Percentiles rank a stretch among this genome's conserved stretches.
Conservation (phyloP, 1,140 invertebrate species). For the Musca domestica region DNA sequence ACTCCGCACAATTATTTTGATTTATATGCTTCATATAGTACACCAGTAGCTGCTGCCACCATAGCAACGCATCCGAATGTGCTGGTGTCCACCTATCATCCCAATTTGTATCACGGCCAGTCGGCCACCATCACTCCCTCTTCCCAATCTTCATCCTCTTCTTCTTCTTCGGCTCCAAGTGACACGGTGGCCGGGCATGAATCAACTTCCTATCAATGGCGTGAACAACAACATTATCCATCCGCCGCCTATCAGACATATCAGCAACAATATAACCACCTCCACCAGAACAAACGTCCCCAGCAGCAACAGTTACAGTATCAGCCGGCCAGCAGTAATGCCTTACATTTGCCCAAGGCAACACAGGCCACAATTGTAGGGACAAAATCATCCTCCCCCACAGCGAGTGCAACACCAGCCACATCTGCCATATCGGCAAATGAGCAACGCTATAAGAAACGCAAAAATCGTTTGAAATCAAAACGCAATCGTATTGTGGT, state of each 20-base stretch:
- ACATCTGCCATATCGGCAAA: neutral
- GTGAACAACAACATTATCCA: slow-evolving; percentile 9
- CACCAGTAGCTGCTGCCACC: neutral
- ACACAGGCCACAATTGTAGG: neutral
- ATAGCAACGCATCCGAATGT: neutral
- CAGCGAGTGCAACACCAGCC: neutral
- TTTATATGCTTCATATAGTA: slow-evolving; percentile 7
- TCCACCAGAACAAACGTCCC: neutral
- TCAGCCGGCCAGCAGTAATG: neutral
- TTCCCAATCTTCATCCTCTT: neutral
- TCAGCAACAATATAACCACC: neutral
- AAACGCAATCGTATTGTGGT: slow-evolving; percentile 18
- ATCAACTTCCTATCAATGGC: slow-evolving; percentile 15
- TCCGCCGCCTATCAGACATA: neutral
- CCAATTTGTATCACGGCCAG: neutral
- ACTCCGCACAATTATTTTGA: slow-evolving; percentile 7
- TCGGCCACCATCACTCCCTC: too few species aligned
- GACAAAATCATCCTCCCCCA: neutral
- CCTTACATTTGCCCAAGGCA: slow-evolving; percentile 1
- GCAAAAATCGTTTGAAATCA: slow-evolving; percentile 13
- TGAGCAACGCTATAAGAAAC: slow-evolving; percentile 8
- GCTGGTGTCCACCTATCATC: neutral
- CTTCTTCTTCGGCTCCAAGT: neutral
- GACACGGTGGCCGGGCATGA: neutral
- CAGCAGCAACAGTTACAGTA: neutral